Base-by-base conservation (phyloP, 2,797 vertebrate genomes). In the Periparus ater region DNA sequence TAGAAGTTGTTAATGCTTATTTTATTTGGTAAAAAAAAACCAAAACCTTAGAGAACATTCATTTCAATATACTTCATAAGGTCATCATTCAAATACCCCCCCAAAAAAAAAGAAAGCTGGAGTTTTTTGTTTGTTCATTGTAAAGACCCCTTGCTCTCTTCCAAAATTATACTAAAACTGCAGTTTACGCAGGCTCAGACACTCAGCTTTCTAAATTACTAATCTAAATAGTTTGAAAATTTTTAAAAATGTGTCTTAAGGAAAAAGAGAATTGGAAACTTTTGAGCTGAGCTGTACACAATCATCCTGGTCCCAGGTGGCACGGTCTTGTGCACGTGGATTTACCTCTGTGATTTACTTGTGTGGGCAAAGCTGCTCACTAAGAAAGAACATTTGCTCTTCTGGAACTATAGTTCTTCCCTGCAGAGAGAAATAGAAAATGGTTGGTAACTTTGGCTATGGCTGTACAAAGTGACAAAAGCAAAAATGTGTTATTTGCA, bases 401-500 rank as follows among this genome's bases (percentile, higher is more conserved):
- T 83, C 42, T 81, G 78, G 72, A 91, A 22, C 42, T 47, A 15
- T 2, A 42, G 27, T 25, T 67, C 62, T 83, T 66, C 26, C 40
- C 66, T 85, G 20, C 11, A 81, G 36, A 80, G 75, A 18, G 30
- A 78, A 86, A 53, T 0, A 81, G 63, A 21, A 45, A 60, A 74
- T 66, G 11, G 7, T 30, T 62, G 57, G 32, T 85, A 42, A 85
- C 84, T 68, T 89, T 11, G 77, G 30, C 36, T 83, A 7, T 32
- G 67, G 13, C 40, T 85, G n/a, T 48, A 47, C 50, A 55, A 58
- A 12, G 13, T 73, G 36, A 79, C 73, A 76, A 89, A 85, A 94
- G 71, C 36, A 91, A 88, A 91, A 92, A 53, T 15, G 21, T 44
- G 38, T 88, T 92, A 55, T 75, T 93, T 5, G 2, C 78, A 68